These are phyloP conservation scores for Chironomus tepperi DNA, from an alignment of 1,140 invertebrate species.

Conservation along the genomic window DNA sequence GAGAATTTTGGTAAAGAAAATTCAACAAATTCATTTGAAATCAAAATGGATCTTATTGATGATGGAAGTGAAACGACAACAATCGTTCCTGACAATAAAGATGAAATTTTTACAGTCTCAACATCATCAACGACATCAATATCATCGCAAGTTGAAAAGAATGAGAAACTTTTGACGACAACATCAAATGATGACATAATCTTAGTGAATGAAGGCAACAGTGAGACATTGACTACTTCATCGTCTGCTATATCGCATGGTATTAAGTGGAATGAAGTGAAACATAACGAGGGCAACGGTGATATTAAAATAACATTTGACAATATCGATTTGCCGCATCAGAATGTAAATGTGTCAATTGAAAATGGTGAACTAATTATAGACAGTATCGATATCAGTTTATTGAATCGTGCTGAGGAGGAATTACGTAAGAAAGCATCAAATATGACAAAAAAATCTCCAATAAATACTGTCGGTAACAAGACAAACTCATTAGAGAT, in stretches of 20 bases:
- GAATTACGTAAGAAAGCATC: not conserved
- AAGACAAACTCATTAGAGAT: constrained; percentile 12
- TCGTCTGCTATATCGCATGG: not conserved
- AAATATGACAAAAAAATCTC: not conserved
- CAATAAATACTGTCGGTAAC: not conserved
- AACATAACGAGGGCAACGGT: not conserved
- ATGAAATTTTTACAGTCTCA: not conserved
- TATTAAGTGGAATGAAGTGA: constrained; percentile 16
- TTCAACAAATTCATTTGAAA: constrained; percentile 9
- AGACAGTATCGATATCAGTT: constrained; percentile 3
- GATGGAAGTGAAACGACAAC: not conserved
- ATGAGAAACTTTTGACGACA: not conserved
- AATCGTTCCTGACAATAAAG: not conserved
- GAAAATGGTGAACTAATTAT: constrained; percentile 9
- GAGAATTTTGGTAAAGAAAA: constrained; percentile 21
- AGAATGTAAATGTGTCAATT: constrained; percentile 19
- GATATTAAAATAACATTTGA: constrained; percentile 18
- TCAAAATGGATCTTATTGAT: constrained; percentile 18
- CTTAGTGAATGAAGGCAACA: constrained; percentile 1
- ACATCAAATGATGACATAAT: not conserved
- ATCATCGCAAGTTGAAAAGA: not conserved
- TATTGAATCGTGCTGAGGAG: not conserved
- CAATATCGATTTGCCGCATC: constrained; percentile 15
- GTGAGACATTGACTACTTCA: not conserved
- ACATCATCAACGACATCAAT: not conserved